These are phyloP conservation scores for Periparus ater DNA, from an alignment of 2,797 vertebrate species.

Conservation along the genomic window DNA sequence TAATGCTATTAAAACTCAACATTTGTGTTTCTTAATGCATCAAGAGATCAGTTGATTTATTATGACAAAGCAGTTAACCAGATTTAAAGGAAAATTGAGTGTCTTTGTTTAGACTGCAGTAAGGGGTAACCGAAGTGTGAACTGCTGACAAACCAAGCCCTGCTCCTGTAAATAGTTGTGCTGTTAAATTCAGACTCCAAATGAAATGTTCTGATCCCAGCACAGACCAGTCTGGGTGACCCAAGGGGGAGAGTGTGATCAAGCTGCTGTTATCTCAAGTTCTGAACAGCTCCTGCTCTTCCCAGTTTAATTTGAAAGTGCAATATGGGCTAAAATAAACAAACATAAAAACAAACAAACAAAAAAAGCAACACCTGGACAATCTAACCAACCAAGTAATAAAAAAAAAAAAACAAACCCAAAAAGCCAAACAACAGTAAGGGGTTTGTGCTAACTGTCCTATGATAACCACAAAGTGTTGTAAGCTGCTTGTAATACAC, in stretches of 20 bases:
- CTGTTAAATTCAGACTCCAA: neutral
- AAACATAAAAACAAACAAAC: neutral
- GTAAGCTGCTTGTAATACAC: neutral
- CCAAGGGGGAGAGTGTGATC: fast-evolving
- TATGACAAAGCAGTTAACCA: neutral
- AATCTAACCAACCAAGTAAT: neutral
- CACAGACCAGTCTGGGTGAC: neutral
- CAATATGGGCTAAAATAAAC: neutral
- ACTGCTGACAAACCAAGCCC: neutral
- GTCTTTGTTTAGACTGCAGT: neutral
- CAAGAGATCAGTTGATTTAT: neutral
- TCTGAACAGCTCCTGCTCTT: neutral
- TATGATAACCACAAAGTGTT: neutral
- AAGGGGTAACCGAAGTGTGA: neutral
- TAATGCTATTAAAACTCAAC: neutral
- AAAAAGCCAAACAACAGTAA: neutral
- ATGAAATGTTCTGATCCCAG: neutral
- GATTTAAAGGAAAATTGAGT: neutral
- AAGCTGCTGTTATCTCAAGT: neutral
- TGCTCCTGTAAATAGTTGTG: neutral
- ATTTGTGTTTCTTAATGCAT: neutral
- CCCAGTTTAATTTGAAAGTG: neutral
- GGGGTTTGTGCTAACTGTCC: neutral
- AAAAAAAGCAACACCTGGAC: neutral
- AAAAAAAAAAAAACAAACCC: no score